Evolutionary conservation across 2,113 vertebrate species (phyloP).

Genomic region (Apeltes quadracus): DNA sequence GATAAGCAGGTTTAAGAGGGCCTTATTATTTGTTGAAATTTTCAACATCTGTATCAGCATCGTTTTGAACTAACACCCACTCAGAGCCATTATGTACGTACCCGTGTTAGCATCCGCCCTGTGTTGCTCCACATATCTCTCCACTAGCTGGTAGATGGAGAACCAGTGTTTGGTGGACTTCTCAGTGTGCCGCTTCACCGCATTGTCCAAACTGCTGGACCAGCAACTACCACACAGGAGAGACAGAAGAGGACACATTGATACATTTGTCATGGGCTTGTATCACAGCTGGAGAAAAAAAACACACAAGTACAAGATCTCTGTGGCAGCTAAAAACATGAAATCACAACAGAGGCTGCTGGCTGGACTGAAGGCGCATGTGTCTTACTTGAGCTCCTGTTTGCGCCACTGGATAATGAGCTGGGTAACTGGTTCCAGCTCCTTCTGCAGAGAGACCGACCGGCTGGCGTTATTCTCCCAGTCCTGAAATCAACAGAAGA

Average conservation of each 20-base stretch:
- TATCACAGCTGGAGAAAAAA: no score
- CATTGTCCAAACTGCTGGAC: constrained; percentile 93
- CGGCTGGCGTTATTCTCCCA: constrained; percentile 95
- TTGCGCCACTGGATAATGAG: constrained; percentile 95
- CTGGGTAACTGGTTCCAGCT: constrained; percentile 89
- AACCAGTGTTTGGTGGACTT: constrained; percentile 94
- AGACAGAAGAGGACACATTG: constrained; percentile 5
- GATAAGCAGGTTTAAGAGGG: background rate
- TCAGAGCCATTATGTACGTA: constrained; percentile 45
- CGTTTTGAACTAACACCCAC: background rate
- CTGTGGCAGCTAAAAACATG: background rate
- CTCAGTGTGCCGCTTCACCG: constrained; percentile 85
- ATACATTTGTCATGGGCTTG: background rate
- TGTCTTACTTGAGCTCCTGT: constrained; percentile 89
- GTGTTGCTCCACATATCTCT: constrained; percentile 86
- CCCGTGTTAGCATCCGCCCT: constrained; percentile 73
- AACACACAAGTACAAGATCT: background rate
- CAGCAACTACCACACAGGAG: constrained; percentile 84
- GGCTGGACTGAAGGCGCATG: background rate
- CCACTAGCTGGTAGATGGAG: constrained; percentile 94
- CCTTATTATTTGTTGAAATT: background rate
- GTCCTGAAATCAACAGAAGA: constrained; percentile 78
- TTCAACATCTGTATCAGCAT: background rate
- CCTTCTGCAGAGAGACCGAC: constrained; percentile 86
- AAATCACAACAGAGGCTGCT: background rate